Conservation (phyloP, 1,140 invertebrate genomes). For the Aethina tumida region DNA sequence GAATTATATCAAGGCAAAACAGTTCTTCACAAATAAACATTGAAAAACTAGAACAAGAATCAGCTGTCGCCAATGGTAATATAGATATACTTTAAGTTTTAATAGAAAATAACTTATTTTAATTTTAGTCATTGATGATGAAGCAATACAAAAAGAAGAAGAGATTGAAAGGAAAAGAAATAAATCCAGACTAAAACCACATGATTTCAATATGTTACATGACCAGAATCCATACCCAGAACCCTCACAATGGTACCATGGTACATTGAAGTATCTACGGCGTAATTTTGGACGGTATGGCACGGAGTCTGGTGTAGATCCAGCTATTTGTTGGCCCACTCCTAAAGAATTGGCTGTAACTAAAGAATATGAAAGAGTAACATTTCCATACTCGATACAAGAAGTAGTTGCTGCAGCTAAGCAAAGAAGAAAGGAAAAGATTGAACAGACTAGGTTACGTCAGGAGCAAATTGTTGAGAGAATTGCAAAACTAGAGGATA, state of each 20-base stretch:
- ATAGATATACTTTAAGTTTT: background rate
- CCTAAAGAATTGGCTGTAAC: conserved; percentile 43
- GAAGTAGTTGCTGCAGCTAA: conserved; percentile 46
- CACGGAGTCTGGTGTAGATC: conserved; percentile 36
- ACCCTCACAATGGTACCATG: conserved; percentile 38
- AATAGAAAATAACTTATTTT: too few species aligned
- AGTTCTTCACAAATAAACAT: conserved; percentile 15
- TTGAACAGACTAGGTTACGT: conserved; percentile 34
- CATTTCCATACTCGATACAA: conserved; percentile 47
- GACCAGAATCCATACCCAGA: conserved; percentile 41
- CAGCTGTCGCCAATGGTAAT: background rate
- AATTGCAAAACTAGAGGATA: conserved; percentile 50
- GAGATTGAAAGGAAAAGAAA: conserved; percentile 41
- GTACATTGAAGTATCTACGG: conserved; percentile 47
- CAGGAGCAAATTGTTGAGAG: conserved; percentile 51
- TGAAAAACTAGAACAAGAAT: conserved; percentile 22
- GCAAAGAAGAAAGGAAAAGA: conserved; percentile 35
- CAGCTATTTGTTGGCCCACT: conserved; percentile 45
- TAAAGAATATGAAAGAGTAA: conserved; percentile 50
- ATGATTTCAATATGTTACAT: conserved; percentile 45
- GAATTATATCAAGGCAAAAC: background rate
- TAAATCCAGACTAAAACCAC: conserved; percentile 45
- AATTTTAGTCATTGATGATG: conserved; percentile 27
- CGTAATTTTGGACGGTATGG: conserved; percentile 51
- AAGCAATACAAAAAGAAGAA: conserved; percentile 26